Evolutionary conservation across 2,888 invertebrate species (phyloP), one percentile per base, ranked within the genome.

Genomic region (Kryphioiulus occultus): DNA sequence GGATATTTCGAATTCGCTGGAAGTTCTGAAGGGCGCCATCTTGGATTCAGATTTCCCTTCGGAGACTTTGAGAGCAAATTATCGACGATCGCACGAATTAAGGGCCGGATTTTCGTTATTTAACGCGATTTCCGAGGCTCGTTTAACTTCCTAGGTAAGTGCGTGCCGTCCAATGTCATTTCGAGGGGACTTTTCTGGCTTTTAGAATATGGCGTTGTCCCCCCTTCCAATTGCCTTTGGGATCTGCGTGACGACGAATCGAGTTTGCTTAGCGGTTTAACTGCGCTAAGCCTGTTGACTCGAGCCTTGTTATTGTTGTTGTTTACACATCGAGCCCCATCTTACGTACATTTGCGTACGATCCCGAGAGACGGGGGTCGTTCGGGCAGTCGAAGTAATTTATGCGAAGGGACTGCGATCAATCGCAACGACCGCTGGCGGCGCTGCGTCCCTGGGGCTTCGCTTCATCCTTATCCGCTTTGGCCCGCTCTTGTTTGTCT

Each of bases 261-360:
- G 26, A 68, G 68, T 68, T 68, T 68, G 68, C 68, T 68, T 68
- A 68, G 68, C 68, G 68, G 68, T 68, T 68, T 12, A 68, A 68
- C 26, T 26, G 26, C 1, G 5, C 9, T 68, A 68, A 26, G 68
- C 68, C 68, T 68, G 26, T 68, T 68, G 68, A 68, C 68, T 68
- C 26, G 68, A 26, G 22, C 68, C 68, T 68, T n/a, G 68, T 68
- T 68, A 68, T 68, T 68, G 68, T 68, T 68, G 68, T 68, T 68
- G 68, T 68, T 68, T 68, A 68, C 68, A 68, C 68, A 68, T 68
- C 68, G 68, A 26, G 22, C 68, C 68, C n/a, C 26, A 68, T 68
- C 68, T 68, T 68, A 68, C 26, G 68, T 68, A 68, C 68, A 68
- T 68, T 68, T 68, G 68, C 68, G 68, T 68, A 68, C 68, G 68